These are phyloP conservation scores for Petroica traversi DNA, from an alignment of 2,113 vertebrate species.

Conservation along the genomic window DNA sequence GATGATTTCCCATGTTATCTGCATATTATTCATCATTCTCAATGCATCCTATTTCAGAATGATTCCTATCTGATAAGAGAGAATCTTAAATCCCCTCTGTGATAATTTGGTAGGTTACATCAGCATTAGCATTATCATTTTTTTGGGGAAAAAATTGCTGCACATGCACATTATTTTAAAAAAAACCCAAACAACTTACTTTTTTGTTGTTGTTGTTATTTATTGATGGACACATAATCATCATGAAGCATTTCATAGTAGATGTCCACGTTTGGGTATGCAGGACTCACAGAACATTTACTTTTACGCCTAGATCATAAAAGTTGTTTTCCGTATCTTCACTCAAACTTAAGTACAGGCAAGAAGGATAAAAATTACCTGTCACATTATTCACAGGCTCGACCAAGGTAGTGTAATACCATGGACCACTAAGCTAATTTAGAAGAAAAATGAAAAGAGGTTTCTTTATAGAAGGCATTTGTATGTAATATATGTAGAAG, in stretches of 20 bases:
- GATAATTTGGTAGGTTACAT: not conserved
- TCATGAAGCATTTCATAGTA: slow-evolving; percentile 51
- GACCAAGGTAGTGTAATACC: slow-evolving; percentile 63
- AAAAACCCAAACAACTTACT: not conserved
- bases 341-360: slow-evolving; percentile 68
- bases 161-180: not conserved
- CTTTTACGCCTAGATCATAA: slow-evolving; percentile 79
- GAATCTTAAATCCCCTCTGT: not conserved
- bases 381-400: slow-evolving; percentile 70
- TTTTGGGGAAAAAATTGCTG: slow-evolving; percentile 30
- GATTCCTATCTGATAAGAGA: not conserved
- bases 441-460: slow-evolving; percentile 62
- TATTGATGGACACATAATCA: slow-evolving; percentile 52
- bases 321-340: slow-evolving; percentile 79
- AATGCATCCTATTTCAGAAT: not conserved
- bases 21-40: slow-evolving; percentile 1
- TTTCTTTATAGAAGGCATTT: slow-evolving; percentile 69
- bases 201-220: not conserved
- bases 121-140: slow-evolving; percentile 24
- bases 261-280: slow-evolving; percentile 51
- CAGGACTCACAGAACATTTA: slow-evolving; percentile 77
- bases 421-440: slow-evolving; percentile 79
- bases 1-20: not conserved
- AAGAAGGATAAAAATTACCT: slow-evolving; percentile 72
- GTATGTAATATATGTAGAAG: slow-evolving; percentile 74